Base-by-base conservation (phyloP, 2,888 invertebrate species). In the Drosophila niveifrons region DNA sequence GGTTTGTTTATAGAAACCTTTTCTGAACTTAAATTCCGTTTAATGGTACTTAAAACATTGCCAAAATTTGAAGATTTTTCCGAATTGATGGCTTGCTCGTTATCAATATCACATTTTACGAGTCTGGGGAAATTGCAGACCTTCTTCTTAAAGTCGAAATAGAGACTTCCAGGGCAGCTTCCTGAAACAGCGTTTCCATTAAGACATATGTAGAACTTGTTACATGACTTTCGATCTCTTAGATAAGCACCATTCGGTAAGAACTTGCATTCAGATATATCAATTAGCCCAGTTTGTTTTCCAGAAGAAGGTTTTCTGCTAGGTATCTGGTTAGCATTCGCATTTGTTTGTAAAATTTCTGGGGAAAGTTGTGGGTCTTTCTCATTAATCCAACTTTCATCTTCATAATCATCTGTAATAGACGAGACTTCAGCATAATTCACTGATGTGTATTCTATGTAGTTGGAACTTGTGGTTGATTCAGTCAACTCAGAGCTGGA, bases 181-280 rank as follows among this genome's bases (percentile, higher is more conserved):
- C 59, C 52, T 0, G 53, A 13, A n/a, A 81, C 56, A 1, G 75
- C 58, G 0, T 15, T 51, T 1, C 78, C 69, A 57, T 62, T 67
- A 1, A 57, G 39, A 48, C 79, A 79, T 10, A 75, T 39, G 31
- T 58, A 81, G 44, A 72, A 79, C n/a, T 69, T 78, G 23, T 17
- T 61, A 34, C 79, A 79, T 1, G 68, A 51, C 7, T 47, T 47
- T 0, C 31, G 18, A 47, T 79, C 72, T 2, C 65, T 59, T 1
- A 79, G 13, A 17, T 56, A 67, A 1, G 59, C 39, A 6, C 80
- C 82, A 51, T 75, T 75, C 17, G 68, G 64, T 8, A 68, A 29
- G 1, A 18, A 53, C 1, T 17, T 62, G 39, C 78, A 79, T 9
- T 56, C 9, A 6, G n/a, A 43, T 9, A 29, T 13, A 15, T 43